These are phyloP conservation scores for Podarcis siculus DNA, from an alignment of 2,797 vertebrate genomes.

Conservation along the genomic window DNA sequence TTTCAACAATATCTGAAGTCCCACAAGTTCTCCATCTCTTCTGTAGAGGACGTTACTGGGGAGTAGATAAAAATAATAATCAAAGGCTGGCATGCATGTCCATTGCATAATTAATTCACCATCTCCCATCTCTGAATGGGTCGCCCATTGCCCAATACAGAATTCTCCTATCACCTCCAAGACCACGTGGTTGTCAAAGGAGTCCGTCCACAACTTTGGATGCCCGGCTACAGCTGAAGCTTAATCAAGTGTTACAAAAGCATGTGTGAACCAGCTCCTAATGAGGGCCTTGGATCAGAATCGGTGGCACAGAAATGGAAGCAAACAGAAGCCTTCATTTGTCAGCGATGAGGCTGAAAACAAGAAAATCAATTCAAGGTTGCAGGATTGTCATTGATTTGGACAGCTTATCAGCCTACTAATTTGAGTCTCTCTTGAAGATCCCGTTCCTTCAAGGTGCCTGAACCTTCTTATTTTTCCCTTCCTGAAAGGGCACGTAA, in stretches of 20 bases:
- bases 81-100: no score
- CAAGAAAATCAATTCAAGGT: constrained; percentile 46
- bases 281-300: neutral
- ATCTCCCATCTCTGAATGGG: no score
- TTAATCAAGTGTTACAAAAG: neutral
- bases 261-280: neutral
- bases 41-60: no score
- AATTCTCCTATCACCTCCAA: neutral
- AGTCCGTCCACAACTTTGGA: neutral
- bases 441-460: constrained; percentile 61
- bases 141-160: no score
- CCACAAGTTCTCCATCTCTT: no score
- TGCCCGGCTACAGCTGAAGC: neutral
- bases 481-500: constrained; percentile 58
- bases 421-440: constrained; percentile 59
- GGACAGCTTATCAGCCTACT: constrained; percentile 60
- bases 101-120: no score
- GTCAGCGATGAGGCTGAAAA: neutral
- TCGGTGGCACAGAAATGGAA: neutral
- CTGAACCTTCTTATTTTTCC: constrained; percentile 36
- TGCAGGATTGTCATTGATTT: constrained; percentile 55
- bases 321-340: neutral
- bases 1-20: no score
- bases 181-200: neutral
- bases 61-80: no score